phyloP scores from a whole-genome alignment of 2,797 vertebrate species.

The Cyclopterus lumpus region DNA sequence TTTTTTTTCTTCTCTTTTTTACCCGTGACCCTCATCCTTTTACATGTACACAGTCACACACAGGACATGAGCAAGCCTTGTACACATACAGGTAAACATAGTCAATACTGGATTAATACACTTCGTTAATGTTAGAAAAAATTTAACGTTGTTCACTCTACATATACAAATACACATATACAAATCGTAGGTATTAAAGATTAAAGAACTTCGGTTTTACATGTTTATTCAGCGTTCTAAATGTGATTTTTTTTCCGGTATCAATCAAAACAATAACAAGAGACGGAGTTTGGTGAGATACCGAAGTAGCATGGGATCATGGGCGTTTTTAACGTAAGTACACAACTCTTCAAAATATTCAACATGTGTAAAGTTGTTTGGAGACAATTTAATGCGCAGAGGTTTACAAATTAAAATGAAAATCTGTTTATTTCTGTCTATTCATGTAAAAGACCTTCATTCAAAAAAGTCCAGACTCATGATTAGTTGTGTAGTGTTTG shows the following conservation, averaged over 20 bases:
- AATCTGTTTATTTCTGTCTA: not conserved
- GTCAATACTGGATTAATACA: not conserved
- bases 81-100: not conserved
- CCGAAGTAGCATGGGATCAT: too few species aligned
- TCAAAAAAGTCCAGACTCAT: not conserved
- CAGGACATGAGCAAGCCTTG: not conserved
- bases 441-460: not conserved
- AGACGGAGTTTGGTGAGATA: too few species aligned
- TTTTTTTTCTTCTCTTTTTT: not conserved
- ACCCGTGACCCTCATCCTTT: conserved; percentile 9
- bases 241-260: too few species aligned
- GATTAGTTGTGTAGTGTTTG: not conserved
- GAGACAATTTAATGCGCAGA: too few species aligned
- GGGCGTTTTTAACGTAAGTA: too few species aligned
- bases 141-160: not conserved
- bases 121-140: not conserved
- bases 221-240: not conserved
- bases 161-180: not conserved
- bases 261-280: too few species aligned
- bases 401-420: not conserved
- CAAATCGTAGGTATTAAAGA: not conserved
- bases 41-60: not conserved
- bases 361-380: too few species aligned
- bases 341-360: too few species aligned
- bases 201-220: not conserved